These are phyloP conservation scores for Drosophila ercepeae DNA, from an alignment of 1,140 invertebrate species.

Conservation along the genomic window DNA sequence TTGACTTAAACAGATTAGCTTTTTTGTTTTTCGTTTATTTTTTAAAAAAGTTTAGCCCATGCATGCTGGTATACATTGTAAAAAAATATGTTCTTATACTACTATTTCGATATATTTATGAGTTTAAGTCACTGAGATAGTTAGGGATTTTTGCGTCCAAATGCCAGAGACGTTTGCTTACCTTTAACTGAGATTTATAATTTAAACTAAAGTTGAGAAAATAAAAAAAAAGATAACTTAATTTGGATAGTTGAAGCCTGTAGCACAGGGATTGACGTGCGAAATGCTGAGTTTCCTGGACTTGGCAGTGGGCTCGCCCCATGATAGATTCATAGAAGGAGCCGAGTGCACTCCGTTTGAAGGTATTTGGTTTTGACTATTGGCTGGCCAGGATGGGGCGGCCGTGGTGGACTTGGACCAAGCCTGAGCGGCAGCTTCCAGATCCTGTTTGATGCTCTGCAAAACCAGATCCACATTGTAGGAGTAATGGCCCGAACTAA, in stretches of 20 bases:
- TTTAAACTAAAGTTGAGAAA: not conserved
- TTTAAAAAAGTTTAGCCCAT: not conserved
- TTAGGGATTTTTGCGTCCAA: slow-evolving; percentile 57
- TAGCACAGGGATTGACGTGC: slow-evolving; percentile 59
- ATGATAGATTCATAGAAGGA: slow-evolving; percentile 67
- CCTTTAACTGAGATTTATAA: slow-evolving; percentile 6
- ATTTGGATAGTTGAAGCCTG: slow-evolving; percentile 50
- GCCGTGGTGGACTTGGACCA: slow-evolving; percentile 63
- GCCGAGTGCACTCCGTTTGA: slow-evolving; percentile 27
- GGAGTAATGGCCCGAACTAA: slow-evolving; percentile 49
- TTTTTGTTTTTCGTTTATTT: not conserved
- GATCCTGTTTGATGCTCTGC: slow-evolving; percentile 75
- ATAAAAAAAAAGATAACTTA: not conserved
- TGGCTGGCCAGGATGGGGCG: slow-evolving; percentile 29
- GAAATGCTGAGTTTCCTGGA: slow-evolving; percentile 51
- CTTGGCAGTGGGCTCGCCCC: slow-evolving; percentile 72
- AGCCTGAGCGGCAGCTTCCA: slow-evolving; percentile 70
- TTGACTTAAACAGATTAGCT: no score
- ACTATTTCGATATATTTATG: not conserved
- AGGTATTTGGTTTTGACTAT: slow-evolving; percentile 6
- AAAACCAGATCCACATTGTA: slow-evolving; percentile 71
- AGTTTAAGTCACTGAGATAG: slow-evolving; percentile 64
- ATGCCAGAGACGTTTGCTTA: slow-evolving; percentile 49
- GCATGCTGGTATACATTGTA: not conserved
- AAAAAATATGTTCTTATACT: not conserved